These are phyloP conservation scores for Diaprepes abbreviatus DNA, from an alignment of 2,888 invertebrate genomes.

Conservation along the genomic window DNA sequence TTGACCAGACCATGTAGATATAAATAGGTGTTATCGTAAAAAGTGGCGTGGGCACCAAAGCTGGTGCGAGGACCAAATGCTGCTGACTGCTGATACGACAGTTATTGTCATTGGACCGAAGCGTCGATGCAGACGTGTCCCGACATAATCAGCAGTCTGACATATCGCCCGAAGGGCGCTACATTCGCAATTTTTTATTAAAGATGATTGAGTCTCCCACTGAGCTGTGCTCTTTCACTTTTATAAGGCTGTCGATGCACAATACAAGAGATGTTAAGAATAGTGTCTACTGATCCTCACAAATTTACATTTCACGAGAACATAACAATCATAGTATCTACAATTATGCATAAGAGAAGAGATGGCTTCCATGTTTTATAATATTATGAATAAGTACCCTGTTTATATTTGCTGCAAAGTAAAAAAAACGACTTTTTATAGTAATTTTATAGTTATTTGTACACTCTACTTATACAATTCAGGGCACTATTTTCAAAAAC, in stretches of 20 bases:
- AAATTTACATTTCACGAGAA: background rate
- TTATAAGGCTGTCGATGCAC: constrained; percentile 67
- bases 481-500: constrained; percentile 11
- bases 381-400: background rate
- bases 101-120: constrained; percentile 6
- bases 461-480: background rate
- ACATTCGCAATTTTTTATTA: constrained; percentile 7
- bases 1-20: constrained; percentile 49
- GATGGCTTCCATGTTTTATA: background rate
- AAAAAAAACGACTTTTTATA: background rate
- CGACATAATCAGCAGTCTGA: constrained; percentile 27
- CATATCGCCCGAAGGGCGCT: constrained; percentile 18
- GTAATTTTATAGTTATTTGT: background rate
- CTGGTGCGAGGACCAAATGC: constrained; percentile 68
- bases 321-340: background rate
- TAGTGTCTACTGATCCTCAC: background rate
- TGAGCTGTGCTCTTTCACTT: constrained; percentile 54
- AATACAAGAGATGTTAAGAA: constrained; percentile 55
- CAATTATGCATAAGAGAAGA: background rate
- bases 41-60: constrained; percentile 65
- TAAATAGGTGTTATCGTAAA: constrained; percentile 62
- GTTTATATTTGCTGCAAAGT: background rate
- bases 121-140: background rate
- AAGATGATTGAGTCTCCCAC: constrained; percentile 41
- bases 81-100: constrained; percentile 58